Evolutionary conservation across 2,797 vertebrate genomes (phyloP).

Genomic region (Lacerta viridis): DNA sequence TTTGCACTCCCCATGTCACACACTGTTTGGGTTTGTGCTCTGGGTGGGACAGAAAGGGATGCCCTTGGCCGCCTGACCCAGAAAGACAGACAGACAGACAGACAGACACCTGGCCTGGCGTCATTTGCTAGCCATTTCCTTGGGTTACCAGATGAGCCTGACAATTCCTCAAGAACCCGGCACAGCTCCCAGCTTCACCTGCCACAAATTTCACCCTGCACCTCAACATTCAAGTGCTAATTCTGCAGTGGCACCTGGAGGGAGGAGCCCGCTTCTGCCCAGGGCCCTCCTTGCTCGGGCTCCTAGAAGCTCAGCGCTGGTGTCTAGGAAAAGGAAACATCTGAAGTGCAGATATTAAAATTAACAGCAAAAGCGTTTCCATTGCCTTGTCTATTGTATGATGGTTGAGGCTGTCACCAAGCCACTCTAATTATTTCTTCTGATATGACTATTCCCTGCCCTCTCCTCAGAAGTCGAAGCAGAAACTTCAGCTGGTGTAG

Average conservation of each 20-base stretch:
- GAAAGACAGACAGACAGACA: background rate
- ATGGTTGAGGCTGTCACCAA: fast-evolving
- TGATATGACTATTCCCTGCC: background rate
- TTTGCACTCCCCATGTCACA: no score
- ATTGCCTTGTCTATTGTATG: no score
- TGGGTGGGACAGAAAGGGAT: background rate
- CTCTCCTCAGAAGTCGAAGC: no score
- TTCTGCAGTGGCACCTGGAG: no score
- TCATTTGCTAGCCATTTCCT: background rate
- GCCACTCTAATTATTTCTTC: background rate
- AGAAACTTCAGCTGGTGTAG: no score
- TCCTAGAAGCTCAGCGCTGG: no score
- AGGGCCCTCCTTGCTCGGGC: background rate
- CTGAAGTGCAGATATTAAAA: background rate
- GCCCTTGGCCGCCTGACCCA: background rate
- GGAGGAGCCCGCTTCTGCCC: no score
- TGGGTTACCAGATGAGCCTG: no score
- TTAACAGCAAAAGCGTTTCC: background rate
- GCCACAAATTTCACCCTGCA: background rate
- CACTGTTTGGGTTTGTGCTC: background rate
- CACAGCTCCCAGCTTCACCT: background rate
- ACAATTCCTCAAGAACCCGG: background rate
- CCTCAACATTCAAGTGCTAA: background rate
- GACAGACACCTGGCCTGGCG: background rate
- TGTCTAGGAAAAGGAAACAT: background rate